These are phyloP conservation scores for Sphaerodactylus townsendi DNA, from an alignment of 2,113 vertebrate genomes.

Conservation along the genomic window DNA sequence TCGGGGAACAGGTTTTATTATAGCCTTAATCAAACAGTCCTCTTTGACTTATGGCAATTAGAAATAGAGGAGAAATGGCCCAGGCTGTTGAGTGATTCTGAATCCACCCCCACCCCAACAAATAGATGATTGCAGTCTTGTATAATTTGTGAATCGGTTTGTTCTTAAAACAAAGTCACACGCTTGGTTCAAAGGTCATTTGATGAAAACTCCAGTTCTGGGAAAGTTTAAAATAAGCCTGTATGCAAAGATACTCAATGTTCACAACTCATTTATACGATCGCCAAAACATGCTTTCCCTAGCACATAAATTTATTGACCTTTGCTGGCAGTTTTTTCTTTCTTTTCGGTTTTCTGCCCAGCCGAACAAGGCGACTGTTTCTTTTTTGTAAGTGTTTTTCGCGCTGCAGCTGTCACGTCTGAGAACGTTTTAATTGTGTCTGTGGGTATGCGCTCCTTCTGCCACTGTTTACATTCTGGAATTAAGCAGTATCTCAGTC, in stretches of 20 bases:
- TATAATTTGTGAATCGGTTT: accelerated
- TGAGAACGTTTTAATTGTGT: background rate
- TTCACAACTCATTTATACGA: background rate
- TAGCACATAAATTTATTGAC: accelerated
- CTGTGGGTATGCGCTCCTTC: background rate
- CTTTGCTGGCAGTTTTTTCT: background rate
- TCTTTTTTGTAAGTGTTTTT: background rate
- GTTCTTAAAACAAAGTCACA: background rate
- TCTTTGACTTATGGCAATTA: background rate
- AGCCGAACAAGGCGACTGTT: background rate
- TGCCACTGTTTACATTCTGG: background rate
- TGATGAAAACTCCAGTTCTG: background rate
- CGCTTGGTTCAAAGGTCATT: background rate
- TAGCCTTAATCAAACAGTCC: background rate
- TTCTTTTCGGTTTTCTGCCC: background rate
- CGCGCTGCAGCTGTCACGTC: background rate
- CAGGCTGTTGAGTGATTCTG: background rate
- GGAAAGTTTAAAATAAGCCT: background rate
- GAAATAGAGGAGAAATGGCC: background rate
- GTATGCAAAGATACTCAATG: slow-evolving; percentile 1
- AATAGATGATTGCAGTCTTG: background rate
- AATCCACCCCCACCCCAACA: background rate
- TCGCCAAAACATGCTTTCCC: background rate
- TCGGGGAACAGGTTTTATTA: too few species aligned
- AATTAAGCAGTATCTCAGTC: background rate